Evolutionary conservation across 1,140 invertebrate species (phyloP).

Genomic region (Sycobia sp.): DNA sequence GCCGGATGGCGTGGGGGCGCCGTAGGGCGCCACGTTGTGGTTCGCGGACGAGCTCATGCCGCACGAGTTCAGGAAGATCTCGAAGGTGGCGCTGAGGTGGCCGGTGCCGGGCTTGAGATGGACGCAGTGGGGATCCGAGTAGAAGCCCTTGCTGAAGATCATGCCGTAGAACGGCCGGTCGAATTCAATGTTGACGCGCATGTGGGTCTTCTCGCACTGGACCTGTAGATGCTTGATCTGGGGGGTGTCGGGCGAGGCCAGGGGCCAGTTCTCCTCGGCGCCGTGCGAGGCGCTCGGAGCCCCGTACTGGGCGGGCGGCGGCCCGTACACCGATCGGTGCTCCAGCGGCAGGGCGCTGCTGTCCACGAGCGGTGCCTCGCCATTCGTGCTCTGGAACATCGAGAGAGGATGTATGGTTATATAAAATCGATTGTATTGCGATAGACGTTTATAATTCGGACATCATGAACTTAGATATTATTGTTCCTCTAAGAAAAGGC

Average conservation of each 20-base stretch:
- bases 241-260: constrained; percentile 83
- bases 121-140: constrained; percentile 88
- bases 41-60: constrained; percentile 88
- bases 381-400: constrained; percentile 73
- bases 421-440: too few relatives aligned
- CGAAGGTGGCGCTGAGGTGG: constrained; percentile 86
- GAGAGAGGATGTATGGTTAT: too few relatives aligned
- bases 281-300: constrained; percentile 57
- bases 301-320: constrained; percentile 70
- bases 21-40: constrained; percentile 78
- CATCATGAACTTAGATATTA: too few relatives aligned
- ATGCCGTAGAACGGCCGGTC: constrained; percentile 94
- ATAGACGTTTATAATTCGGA: too few relatives aligned
- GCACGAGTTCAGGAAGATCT: constrained; percentile 89
- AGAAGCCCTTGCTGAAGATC: constrained; percentile 93
- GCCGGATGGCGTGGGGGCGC: constrained; percentile 83
- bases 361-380: constrained; percentile 78
- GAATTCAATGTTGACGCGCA: constrained; percentile 93
- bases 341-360: constrained; percentile 79
- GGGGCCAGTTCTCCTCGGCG: constrained; percentile 80
- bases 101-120: constrained; percentile 89
- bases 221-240: constrained; percentile 92
- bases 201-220: constrained; percentile 93
- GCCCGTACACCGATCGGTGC: constrained; percentile 76
- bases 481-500: too few relatives aligned